Evolutionary conservation across 1,140 invertebrate species (phyloP), one percentile per base, ranked within the genome.

Genomic region (Calosoma granatense): DNA sequence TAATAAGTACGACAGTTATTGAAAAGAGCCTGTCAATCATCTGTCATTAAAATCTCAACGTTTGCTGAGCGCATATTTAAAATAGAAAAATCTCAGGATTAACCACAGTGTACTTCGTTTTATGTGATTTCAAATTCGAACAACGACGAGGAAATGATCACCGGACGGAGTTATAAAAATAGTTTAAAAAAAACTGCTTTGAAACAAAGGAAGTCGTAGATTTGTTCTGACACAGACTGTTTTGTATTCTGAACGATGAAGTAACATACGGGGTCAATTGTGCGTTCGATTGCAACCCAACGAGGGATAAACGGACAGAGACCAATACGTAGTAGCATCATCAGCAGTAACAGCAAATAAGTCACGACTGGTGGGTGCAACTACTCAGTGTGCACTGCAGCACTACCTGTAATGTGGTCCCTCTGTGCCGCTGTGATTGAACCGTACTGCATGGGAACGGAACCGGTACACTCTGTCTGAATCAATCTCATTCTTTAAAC

Each of bases 211-310:
- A 61, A 54, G 57, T 58, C 52, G 55, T 54, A 58, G 56, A 61
- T 61, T 61, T 61, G 56, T 21, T 17, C 9, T 11, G 41, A 9
- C 6, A 17, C 41, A 47, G 41, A 17, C 60, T 61, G 57, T 57
- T 61, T 61, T 61, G 60, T 61, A 61, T 61, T 61, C 60, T 56
- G 55, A 53, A 55, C 56, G 60, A 61, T 47, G 60, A 61, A 61
- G 57, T 61, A 55, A 61, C 60, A 61, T 61, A 61, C 56, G 56
- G 57, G 56, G 60, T 58, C 56, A 58, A 58, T 58, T 58, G 56
- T 54, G 51, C 52, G 56, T 58, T 58, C 51, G 52, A 58, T 58
- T 58, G 56, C 56, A 15, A 22, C 53, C 56, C 56, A 54, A 54
- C 56, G 52, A 58, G 56, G 51, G 52, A 41, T 53, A 26, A 54